phyloP scores from a whole-genome alignment of 2,888 invertebrate genomes.

The Bembecia ichneumoniformis region DNA sequence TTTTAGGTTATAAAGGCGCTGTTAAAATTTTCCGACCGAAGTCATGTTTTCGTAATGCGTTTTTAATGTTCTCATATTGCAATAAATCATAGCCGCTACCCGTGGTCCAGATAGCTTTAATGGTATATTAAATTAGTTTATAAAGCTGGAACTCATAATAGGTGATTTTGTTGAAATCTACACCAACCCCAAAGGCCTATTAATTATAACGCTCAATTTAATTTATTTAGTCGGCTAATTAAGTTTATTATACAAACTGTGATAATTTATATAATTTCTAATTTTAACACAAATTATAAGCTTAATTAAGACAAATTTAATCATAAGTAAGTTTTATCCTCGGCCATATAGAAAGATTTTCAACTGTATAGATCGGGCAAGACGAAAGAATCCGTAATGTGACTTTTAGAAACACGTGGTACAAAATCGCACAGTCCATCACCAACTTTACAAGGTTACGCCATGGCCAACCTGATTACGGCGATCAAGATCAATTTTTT shows the following conservation, averaged over 20 bases:
- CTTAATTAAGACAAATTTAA: too few relatives aligned
- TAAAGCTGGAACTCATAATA: conserved; percentile 3
- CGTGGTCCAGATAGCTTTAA: conserved; percentile 70
- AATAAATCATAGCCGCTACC: conserved; percentile 66
- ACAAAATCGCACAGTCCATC: too few relatives aligned
- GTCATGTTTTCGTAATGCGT: conserved; percentile 72
- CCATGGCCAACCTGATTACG: too few relatives aligned
- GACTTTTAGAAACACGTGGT: too few relatives aligned
- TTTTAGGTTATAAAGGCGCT: conserved; percentile 45
- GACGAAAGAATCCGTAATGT: too few relatives aligned
- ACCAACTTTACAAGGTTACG: too few relatives aligned
- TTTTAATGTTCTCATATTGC: conserved; percentile 72
- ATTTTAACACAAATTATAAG: too few relatives aligned
- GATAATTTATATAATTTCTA: too few relatives aligned
- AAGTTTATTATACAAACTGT: not conserved
- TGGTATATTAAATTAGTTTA: conserved; percentile 60
- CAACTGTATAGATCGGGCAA: too few relatives aligned
- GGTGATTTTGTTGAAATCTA: not conserved
- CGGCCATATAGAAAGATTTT: too few relatives aligned
- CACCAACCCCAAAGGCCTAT: conserved; percentile 7
- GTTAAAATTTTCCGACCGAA: conserved; percentile 64
- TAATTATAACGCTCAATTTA: conserved; percentile 20
- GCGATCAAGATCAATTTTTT: too few relatives aligned
- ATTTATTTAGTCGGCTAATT: conserved; percentile 8
- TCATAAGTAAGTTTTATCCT: too few relatives aligned